These are phyloP conservation scores for Leptinotarsa defecta DNA, from an alignment of 1,140 invertebrate species.

Conservation along the genomic window DNA sequence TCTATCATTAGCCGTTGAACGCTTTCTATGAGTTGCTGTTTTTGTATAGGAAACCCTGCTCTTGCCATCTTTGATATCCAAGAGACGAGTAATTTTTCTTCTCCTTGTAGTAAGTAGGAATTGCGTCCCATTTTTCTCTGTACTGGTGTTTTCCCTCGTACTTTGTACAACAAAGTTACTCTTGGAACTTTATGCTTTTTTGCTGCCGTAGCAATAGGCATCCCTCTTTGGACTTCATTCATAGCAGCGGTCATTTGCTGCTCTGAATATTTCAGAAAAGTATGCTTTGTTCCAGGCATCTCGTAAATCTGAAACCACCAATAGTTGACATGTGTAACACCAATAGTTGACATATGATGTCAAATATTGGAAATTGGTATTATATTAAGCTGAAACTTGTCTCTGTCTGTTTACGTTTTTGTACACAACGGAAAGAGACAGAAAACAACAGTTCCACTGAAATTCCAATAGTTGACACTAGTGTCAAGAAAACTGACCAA, in stretches of 20 bases:
- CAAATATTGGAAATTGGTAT: background rate
- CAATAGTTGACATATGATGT: background rate
- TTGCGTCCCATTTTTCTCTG: background rate
- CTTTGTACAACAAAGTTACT: background rate
- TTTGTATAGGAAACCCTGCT: background rate
- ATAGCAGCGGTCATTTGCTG: background rate
- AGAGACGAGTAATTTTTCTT: background rate
- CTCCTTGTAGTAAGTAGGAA: background rate
- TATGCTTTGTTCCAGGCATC: background rate
- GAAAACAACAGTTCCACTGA: background rate
- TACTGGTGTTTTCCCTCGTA: background rate
- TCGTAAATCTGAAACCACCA: background rate
- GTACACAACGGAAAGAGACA: background rate
- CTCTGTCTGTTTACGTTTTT: background rate
- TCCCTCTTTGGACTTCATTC: background rate
- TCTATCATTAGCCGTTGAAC: background rate
- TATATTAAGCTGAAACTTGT: background rate
- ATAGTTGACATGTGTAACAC: background rate
- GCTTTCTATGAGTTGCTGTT: conserved; percentile 3
- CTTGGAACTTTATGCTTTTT: background rate
- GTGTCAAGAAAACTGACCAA: background rate
- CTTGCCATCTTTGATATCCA: background rate
- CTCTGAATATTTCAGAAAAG: background rate
- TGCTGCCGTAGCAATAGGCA: background rate
- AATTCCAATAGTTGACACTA: conserved; percentile 1